These are phyloP conservation scores for Kradibia gibbosae DNA, from an alignment of 1,140 invertebrate species.

Conservation along the genomic window DNA sequence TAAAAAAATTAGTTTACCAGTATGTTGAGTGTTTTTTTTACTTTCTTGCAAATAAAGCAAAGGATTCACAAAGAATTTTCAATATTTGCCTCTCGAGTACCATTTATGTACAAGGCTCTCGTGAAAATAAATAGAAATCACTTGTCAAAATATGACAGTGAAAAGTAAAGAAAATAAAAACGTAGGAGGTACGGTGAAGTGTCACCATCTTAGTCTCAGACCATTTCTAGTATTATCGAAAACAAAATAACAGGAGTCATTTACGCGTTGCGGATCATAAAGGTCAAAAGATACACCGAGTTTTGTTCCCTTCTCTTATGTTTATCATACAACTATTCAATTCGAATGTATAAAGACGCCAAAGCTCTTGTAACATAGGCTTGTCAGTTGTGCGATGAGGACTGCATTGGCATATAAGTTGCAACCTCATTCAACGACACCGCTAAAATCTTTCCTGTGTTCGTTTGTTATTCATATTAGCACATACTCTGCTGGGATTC, in stretches of 20 bases:
- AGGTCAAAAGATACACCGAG: background rate
- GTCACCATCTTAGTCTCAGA: background rate
- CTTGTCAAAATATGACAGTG: background rate
- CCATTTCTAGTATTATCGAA: background rate
- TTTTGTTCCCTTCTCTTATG: background rate
- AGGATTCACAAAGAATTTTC: no score
- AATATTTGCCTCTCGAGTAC: no score
- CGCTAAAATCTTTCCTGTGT: slow-evolving; percentile 68
- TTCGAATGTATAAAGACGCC: slow-evolving; percentile 9
- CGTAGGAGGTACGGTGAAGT: background rate
- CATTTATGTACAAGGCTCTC: background rate
- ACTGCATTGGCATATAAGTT: background rate
- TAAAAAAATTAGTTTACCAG: no score
- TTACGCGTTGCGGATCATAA: background rate
- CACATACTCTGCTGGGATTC: slow-evolving; percentile 58
- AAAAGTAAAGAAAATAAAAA: background rate
- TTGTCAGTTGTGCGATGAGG: background rate
- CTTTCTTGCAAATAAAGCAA: no score
- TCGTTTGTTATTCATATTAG: slow-evolving; percentile 68
- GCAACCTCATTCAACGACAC: slow-evolving; percentile 32
- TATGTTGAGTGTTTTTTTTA: no score
- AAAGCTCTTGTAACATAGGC: background rate
- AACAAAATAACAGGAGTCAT: background rate
- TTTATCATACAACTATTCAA: background rate
- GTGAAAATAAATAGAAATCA: background rate